Conservation (phyloP, 1,140 invertebrate species). For the Drosophila leontia region DNA sequence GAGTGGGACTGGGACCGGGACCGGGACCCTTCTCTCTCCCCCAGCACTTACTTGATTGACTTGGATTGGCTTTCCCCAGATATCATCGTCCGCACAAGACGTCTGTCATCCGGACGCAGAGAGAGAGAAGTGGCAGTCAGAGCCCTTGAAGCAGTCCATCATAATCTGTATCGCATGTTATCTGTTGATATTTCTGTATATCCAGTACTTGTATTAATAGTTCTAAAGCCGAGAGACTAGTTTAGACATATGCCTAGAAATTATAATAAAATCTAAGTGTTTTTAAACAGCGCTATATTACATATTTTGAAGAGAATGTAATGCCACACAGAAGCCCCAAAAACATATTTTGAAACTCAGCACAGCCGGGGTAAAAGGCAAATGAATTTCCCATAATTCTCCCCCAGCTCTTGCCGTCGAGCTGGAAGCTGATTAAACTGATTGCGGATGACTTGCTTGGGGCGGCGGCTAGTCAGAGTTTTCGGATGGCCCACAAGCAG, state of each 20-base stretch:
- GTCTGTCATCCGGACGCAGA: constrained; percentile 9
- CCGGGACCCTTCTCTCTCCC: constrained; percentile 1
- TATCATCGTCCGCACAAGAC: constrained; percentile 31
- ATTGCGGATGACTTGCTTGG: constrained; percentile 16
- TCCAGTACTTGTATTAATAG: neutral
- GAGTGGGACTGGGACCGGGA: neutral
- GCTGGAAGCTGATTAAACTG: constrained; percentile 7
- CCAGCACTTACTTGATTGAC: constrained; percentile 31
- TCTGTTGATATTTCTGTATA: neutral
- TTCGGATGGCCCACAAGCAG: neutral
- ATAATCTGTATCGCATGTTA: neutral
- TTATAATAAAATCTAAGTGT: too few relatives aligned
- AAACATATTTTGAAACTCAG: neutral
- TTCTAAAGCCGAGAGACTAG: neutral
- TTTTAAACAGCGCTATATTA: too few relatives aligned
- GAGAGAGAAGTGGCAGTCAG: neutral
- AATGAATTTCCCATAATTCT: constrained; percentile 33
- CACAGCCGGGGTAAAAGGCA: neutral
- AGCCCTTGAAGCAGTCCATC: neutral
- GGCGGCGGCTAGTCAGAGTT: constrained; percentile 1
- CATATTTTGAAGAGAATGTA: too few relatives aligned
- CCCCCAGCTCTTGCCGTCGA: neutral
- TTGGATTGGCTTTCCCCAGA: constrained; percentile 30
- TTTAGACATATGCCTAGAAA: neutral
- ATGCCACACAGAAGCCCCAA: neutral